Evolutionary conservation across 1,140 invertebrate species (phyloP), one percentile per base, ranked within the genome.

Genomic region (Anoplophora glabripennis): DNA sequence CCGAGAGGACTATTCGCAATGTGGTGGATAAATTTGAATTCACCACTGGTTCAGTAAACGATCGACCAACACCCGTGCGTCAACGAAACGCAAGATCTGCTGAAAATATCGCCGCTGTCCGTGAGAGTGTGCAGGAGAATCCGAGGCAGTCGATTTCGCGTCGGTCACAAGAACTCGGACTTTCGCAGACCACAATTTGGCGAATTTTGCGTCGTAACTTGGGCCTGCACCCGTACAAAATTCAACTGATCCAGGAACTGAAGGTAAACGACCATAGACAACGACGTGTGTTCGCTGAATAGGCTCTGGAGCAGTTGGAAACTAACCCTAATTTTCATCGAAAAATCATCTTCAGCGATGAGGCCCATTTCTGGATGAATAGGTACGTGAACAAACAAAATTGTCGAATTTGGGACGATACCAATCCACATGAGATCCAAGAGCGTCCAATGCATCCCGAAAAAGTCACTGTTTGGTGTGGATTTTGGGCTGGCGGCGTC

Each of bases 191-290:
- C 17, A 41, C 49, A 59, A 60, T 53, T 48, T 68, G 58, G 57
- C 56, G 52, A 54, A 65, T 65, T 63, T 53, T 59, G 49, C 54
- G 7, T 64, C 57, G 46, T 1, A 49, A 59, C 45, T 55, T 59
- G 44, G 45, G 28, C 44, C 18, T 63, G 28, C 51, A 59, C 28
- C 28, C 57, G 53, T 57, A 64, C 58, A 64, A 64, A 55, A 68
- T 74, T 63, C 63, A 73, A 69, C 66, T 76, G 41, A 66, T 64
- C 48, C 69, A 75, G 63, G 70, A 74, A 67, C 60, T 74, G 55
- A 72, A 75, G 62, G 54, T 59, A 41, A 61, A 58, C 57, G 70
- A 70, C 54, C 65, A 70, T 55, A 56, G 35, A 67, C 64, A 71
- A 60, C 61, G 63, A 57, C 67, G 59, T 40, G 66, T 58, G 57